Evolutionary conservation across 1,140 invertebrate species (phyloP), one percentile per base, ranked within the genome.

Genomic region (Tetramorium alpestre): DNA sequence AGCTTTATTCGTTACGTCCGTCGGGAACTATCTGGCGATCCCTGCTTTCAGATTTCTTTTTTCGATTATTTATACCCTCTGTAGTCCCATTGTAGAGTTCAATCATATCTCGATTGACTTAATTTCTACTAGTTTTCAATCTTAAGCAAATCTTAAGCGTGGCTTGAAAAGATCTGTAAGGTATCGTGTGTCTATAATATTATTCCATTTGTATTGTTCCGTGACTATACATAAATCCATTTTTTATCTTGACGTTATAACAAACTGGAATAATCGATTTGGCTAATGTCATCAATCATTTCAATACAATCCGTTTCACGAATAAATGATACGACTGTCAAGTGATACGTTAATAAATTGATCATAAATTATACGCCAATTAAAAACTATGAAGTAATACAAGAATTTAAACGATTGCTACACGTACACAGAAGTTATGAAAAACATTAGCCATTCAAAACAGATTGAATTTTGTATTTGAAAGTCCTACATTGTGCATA

Each of bases 181-280:
- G 5, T 16, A 18, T 65, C n/a, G 22, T 11, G 5, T 38, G n/a
- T 47, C 51, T 47, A 13, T 44, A 44, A 22, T 22, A 49, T 64
- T 49, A 28, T 41, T 80, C 13, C 4, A 54, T 33, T 80, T 80
- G 7, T 33, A 38, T 16, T n/a, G 11, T 41, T 18, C 0, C 33
- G 5, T 56, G 0, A 73, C 18, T 13, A 6, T n/a, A 41, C n/a
- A 38, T 13, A 80, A 25, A 54, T 69, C 7, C 8, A 80, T 54
- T 80, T 80, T 67, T 51, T 28, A 38, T 38, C 44, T 22, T 28
- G 60, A 80, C 28, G 11, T 47, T n/a, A 28, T 5, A 76, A 58
- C 16, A 76, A 18, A 11, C 47, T 33, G 16, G 13, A 33, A 64
- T 22, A 65, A 49, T 78, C 6, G 28, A 65, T 49, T 49, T 65